These are phyloP conservation scores for Dermolepida albohirtum DNA, from an alignment of 2,888 invertebrate genomes.

Conservation along the genomic window DNA sequence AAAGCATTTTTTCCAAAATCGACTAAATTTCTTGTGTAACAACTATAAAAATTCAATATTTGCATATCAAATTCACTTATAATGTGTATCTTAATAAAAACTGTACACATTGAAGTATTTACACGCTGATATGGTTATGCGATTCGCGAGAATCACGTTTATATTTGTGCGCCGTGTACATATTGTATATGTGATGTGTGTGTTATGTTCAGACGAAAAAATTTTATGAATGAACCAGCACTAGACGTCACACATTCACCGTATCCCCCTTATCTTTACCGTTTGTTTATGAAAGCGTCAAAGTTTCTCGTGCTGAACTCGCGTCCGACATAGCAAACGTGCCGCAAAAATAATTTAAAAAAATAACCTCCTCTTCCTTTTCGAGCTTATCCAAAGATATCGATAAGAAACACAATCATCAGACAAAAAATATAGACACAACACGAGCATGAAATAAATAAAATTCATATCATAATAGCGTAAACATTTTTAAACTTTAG, in stretches of 20 bases:
- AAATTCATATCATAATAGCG: slow-evolving; percentile 41
- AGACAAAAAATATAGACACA: slow-evolving; percentile 42
- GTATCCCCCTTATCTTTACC: slow-evolving; percentile 20
- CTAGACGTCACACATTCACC: slow-evolving; percentile 5
- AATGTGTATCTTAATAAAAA: slow-evolving; percentile 20
- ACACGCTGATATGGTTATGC: slow-evolving; percentile 17
- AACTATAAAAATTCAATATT: slow-evolving; percentile 26
- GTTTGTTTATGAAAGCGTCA: slow-evolving; percentile 36
- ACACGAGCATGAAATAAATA: slow-evolving; percentile 38
- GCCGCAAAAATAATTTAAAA: slow-evolving; percentile 11
- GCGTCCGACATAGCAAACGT: slow-evolving; percentile 30
- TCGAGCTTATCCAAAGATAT: slow-evolving; percentile 14
- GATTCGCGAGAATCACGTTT: slow-evolving; percentile 10
- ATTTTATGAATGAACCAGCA: slow-evolving; percentile 32
- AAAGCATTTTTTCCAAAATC: slow-evolving; percentile 7
- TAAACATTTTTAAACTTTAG: slow-evolving; percentile 40
- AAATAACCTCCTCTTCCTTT: slow-evolving; percentile 1
- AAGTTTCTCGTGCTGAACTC: slow-evolving; percentile 26
- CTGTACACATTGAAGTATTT: slow-evolving; percentile 20
- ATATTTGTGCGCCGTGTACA: background rate
- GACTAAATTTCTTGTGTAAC: background rate
- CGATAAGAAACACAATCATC: slow-evolving; percentile 40
- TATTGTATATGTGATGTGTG: background rate
- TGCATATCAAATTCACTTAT: slow-evolving; percentile 8
- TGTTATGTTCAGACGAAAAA: slow-evolving; percentile 23